Percentiles rank a stretch among this genome's conserved stretches.
These are phyloP conservation scores for Eilema depressum DNA, from an alignment of 2,888 invertebrate genomes.

Conservation along the genomic window DNA sequence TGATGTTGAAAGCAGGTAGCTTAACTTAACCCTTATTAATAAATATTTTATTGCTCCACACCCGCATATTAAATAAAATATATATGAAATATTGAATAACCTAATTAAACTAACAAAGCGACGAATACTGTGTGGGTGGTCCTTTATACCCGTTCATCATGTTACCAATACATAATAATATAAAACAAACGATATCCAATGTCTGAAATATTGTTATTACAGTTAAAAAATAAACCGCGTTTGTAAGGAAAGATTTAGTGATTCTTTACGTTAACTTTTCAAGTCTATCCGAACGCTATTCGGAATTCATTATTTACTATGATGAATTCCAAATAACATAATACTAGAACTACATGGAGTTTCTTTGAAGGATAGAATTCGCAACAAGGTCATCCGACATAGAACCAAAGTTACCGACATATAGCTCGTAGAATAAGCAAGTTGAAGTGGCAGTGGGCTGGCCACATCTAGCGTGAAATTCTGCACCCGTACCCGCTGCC, in stretches of 20 bases:
- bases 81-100: slow-evolving; percentile 27
- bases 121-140: slow-evolving; percentile 57
- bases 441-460: too few relatives aligned
- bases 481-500: too few relatives aligned
- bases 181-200: slow-evolving; percentile 45
- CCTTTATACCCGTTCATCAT: slow-evolving; percentile 44
- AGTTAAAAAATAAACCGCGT: slow-evolving; percentile 11
- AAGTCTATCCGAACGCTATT: too few relatives aligned
- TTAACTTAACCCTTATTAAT: slow-evolving; percentile 17
- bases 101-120: slow-evolving; percentile 54
- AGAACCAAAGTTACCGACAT: too few relatives aligned
- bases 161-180: slow-evolving; percentile 50
- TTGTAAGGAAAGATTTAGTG: not conserved
- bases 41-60: slow-evolving; percentile 22
- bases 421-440: too few relatives aligned
- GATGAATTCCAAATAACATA: too few relatives aligned
- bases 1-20: slow-evolving; percentile 10
- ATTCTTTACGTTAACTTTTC: not conserved
- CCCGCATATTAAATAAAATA: slow-evolving; percentile 21
- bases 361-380: too few relatives aligned
- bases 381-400: too few relatives aligned
- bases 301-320: too few relatives aligned
- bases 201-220: slow-evolving; percentile 49
- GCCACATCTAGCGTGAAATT: too few relatives aligned
- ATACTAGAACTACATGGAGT: too few relatives aligned